Percentiles rank a stretch among this genome's conserved stretches.
Evolutionary conservation across 2,113 vertebrate species (phyloP).

Genomic region (Pomatostomus ruficeps): DNA sequence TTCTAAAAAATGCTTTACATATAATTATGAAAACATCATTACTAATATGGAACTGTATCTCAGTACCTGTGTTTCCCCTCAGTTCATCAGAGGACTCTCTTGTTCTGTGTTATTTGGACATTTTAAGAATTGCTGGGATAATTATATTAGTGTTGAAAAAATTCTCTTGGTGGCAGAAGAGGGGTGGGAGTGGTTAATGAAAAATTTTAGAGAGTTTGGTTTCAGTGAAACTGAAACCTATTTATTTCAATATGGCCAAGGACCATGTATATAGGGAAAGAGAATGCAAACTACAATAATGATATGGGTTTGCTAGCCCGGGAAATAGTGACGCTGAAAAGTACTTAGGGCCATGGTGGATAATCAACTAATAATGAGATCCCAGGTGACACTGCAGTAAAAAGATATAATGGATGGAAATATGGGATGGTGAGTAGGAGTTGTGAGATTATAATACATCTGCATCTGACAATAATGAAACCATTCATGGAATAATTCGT

Average conservation of each 20-base stretch:
- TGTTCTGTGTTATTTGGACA: neutral
- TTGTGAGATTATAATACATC: neutral
- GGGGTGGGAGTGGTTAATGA: neutral
- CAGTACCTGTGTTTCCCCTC: neutral
- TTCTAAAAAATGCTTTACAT: neutral
- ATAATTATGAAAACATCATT: neutral
- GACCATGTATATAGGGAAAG: neutral
- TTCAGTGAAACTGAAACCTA: neutral
- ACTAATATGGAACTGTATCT: neutral
- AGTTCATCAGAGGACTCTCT: neutral
- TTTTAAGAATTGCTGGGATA: neutral
- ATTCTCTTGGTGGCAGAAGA: neutral
- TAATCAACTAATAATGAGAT: conserved; percentile 33
- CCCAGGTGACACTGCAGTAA: neutral
- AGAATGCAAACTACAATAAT: neutral
- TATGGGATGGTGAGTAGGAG: neutral
- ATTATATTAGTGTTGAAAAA: neutral
- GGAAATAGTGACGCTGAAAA: neutral
- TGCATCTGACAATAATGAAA: neutral
- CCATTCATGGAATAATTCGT: neutral
- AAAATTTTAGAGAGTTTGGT: neutral
- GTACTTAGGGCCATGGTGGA: neutral
- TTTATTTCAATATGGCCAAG: neutral
- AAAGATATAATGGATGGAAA: conserved; percentile 1
- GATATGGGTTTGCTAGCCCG: neutral